Conservation (phyloP, 2,888 invertebrate species). For the Cantharis rustica region DNA sequence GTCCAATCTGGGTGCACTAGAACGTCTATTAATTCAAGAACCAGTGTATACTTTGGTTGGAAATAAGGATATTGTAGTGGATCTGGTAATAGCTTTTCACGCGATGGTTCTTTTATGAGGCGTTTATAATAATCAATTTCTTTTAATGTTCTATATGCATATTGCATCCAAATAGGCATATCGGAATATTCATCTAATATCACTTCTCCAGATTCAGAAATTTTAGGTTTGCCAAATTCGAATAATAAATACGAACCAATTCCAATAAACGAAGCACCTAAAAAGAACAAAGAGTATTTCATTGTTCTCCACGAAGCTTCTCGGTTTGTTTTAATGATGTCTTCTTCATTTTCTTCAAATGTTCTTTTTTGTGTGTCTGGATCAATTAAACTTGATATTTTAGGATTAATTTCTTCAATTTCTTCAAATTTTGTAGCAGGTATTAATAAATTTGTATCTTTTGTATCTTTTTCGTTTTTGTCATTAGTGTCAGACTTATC, state of each 20-base stretch:
- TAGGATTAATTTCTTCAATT: background rate
- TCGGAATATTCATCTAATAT: conserved; percentile 77
- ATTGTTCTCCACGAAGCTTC: conserved; percentile 44
- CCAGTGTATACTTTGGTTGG: conserved; percentile 95
- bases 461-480: background rate
- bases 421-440: background rate
- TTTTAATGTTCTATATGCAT: conserved; percentile 65
- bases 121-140: conserved; percentile 49
- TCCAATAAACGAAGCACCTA: conserved; percentile 65
- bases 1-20: conserved; percentile 99
- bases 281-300: conserved; percentile 49
- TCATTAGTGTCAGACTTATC: background rate
- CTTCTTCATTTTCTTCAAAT: conserved; percentile 25
- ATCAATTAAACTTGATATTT: conserved; percentile 1
- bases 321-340: conserved; percentile 29
- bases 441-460: background rate
- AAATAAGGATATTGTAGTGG: conserved; percentile 85
- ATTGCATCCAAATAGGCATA: conserved; percentile 70
- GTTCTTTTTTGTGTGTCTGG: background rate
- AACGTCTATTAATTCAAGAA: conserved; percentile 94
- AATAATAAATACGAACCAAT: conserved; percentile 66
- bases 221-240: conserved; percentile 74
- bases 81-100: conserved; percentile 92
- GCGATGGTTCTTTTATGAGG: conserved; percentile 92
- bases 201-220: conserved; percentile 71